Base-by-base conservation (phyloP, 2,797 vertebrate species). In the Cirrhinus molitorella region DNA sequence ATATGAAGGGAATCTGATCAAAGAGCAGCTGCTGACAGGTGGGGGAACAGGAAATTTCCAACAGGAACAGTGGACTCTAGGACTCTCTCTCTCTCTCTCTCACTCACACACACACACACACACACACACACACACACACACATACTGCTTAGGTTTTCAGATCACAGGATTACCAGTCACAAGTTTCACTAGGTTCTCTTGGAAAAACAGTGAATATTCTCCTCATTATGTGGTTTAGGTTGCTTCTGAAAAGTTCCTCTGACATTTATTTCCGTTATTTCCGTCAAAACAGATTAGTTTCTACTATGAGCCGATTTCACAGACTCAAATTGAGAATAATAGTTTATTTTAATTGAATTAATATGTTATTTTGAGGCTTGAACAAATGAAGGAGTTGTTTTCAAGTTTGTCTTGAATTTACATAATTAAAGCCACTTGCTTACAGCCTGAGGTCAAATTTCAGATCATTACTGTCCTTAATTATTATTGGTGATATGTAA, bases 81-180 rank as follows among this genome's bases (percentile, higher is more conserved):
- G 73, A 75, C 72, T 23, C 51, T 63, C 31, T 11, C 31, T 16
- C 71, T 17, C 49, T 28, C 55, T 5, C 12, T 14, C 61, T 1
- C 66, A 6, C 34, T 0, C 3, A 6, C 21, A 34, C 75, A 12
- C 75, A 12, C 57, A 53, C 71, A 63, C 70, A 65, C 74, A 51
- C 73, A 13, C 74, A 34, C 25, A 25, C 75, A 70, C 59, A 25
- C 51, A 34, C 67, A n/a, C 57, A 55, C 59, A 14, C 16, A 17
- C 45, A 9, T 66, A 61, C 28, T 28, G 43, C 76, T 34, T 31
- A 51, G 78, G 66, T 67, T 86, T 67, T 81, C 65, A 68, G 78
- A 71, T 81, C 53, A 63, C 87, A 89, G 91, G 92, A 94, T 94
- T 94, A 93, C 86, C 81, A 88, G 92, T 93, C 93, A 94, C 91